These are phyloP conservation scores for Byasa hedistus DNA, from an alignment of 2,888 invertebrate genomes.

Conservation along the genomic window DNA sequence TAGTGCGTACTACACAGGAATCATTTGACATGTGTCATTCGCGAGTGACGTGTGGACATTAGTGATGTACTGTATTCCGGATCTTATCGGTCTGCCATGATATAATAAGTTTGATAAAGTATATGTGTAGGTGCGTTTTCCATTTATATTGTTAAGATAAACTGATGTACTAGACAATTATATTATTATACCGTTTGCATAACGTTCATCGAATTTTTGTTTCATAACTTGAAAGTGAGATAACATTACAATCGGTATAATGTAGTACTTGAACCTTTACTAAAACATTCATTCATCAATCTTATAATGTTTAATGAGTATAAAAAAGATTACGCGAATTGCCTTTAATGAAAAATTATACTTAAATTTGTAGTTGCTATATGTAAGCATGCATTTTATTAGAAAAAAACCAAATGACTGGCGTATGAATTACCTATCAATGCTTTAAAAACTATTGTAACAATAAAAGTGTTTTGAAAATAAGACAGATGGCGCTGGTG, in stretches of 20 bases:
- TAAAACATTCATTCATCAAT: constrained; percentile 6
- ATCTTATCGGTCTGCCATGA: constrained; percentile 27
- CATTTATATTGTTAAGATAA: constrained; percentile 22
- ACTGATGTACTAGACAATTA: not conserved
- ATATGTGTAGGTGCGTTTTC: constrained; percentile 25
- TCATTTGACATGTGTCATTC: constrained; percentile 20
- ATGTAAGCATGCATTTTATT: constrained; percentile 4
- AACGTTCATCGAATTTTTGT: not conserved
- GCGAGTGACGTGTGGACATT: constrained; percentile 19
- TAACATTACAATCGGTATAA: constrained; percentile 12
- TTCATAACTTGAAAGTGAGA: not conserved
- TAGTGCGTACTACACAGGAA: not conserved
- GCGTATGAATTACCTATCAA: constrained; percentile 3
- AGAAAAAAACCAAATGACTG: constrained; percentile 18
- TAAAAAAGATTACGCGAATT: constrained; percentile 7
- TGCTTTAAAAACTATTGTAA: constrained; percentile 14
- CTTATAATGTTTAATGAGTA: constrained; percentile 6
- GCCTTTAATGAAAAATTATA: constrained; percentile 12
- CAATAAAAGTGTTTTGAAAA: constrained; percentile 26
- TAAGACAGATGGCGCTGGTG: constrained; percentile 42
- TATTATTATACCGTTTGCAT: constrained; percentile 9
- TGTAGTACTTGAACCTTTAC: constrained; percentile 8
- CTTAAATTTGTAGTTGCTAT: constrained; percentile 24
- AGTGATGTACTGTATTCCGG: constrained; percentile 19
- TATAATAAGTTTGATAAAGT: constrained; percentile 16